A percentile compares a stretch with the other conserved stretches of the same genome.
Conservation (phyloP, 2,113 vertebrate species). For the Sphaerodactylus townsendi region DNA sequence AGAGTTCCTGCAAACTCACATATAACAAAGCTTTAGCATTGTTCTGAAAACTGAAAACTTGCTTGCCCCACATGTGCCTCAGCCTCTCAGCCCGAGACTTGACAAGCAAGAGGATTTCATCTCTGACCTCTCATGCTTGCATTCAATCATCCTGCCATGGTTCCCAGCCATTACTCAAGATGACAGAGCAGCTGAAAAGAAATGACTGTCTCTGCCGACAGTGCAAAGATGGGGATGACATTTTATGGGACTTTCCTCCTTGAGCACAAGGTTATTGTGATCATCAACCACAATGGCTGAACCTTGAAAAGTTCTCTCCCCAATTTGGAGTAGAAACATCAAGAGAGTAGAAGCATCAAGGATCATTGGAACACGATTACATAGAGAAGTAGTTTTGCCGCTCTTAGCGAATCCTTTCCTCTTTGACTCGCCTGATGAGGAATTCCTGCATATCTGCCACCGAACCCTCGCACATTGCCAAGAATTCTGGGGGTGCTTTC, state of each 20-base stretch:
- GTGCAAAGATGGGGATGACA: neutral
- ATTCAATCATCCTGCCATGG: neutral
- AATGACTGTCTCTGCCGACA: neutral
- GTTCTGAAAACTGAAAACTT: neutral
- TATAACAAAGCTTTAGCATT: neutral
- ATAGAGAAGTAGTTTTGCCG: too few species aligned
- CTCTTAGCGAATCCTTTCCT: neutral
- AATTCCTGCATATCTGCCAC: neutral
- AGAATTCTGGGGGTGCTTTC: neutral
- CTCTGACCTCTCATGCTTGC: neutral
- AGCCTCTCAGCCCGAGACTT: neutral
- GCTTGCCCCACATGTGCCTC: too few species aligned
- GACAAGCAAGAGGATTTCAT: neutral
- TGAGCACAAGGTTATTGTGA: neutral
- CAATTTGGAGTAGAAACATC: neutral
- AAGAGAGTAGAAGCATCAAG: neutral
- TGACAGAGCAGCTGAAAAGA: conserved; percentile 18
- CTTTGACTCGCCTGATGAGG: neutral
- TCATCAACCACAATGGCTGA: neutral
- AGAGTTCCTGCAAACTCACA: neutral
- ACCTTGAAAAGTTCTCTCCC: neutral
- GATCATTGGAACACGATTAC: too few species aligned
- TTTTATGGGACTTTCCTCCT: conserved; percentile 27
- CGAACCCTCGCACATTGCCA: neutral
- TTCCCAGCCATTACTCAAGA: neutral